phyloP scores from a whole-genome alignment of 2,888 invertebrate species.

The Imbricaverruca yamaguchii region DNA sequence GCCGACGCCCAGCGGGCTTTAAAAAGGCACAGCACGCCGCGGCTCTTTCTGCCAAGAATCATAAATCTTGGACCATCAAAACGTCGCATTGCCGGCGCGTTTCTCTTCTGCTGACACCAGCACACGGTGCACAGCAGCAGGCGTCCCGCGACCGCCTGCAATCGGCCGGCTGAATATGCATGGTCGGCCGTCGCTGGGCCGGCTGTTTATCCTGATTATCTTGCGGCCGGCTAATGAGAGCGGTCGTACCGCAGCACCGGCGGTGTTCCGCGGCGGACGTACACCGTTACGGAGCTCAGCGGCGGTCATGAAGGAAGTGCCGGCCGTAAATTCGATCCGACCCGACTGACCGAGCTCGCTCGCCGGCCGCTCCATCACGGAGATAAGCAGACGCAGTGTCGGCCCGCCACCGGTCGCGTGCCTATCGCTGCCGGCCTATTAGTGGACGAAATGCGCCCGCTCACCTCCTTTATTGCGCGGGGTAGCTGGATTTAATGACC shows the following conservation, averaged over 20 bases:
- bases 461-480: neutral
- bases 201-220: constrained; percentile 15
- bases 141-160: too few relatives aligned
- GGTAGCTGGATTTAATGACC: constrained; percentile 9
- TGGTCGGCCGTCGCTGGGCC: neutral
- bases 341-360: neutral
- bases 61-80: too few relatives aligned
- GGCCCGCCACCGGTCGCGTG: neutral
- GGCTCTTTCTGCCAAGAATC: too few relatives aligned
- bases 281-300: neutral
- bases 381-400: neutral
- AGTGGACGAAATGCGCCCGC: neutral
- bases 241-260: neutral
- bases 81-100: too few relatives aligned
- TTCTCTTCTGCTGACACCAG: too few relatives aligned
- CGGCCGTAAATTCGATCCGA: neutral
- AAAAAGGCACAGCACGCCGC: too few relatives aligned
- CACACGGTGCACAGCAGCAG: too few relatives aligned
- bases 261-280: neutral
- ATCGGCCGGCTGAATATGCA: too few relatives aligned
- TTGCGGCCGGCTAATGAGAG: neutral
- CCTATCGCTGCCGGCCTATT: neutral
- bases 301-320: neutral
- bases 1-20: too few relatives aligned
- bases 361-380: neutral